phyloP scores from a whole-genome alignment of 2,888 invertebrate species.

The Ophion ellenae region DNA sequence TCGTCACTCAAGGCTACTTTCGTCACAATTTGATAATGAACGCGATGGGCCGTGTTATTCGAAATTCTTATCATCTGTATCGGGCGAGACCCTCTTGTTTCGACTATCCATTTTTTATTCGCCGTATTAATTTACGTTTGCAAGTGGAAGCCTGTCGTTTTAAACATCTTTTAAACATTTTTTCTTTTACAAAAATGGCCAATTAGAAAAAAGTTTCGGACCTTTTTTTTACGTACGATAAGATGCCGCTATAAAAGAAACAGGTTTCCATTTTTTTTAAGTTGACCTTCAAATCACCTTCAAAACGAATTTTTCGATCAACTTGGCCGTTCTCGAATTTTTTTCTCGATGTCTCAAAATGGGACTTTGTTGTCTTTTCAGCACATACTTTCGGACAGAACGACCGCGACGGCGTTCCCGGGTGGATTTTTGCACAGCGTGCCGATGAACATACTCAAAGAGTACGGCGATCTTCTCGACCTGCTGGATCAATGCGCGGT shows the following conservation, averaged over 20 bases:
- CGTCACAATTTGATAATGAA: too few species aligned
- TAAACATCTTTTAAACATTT: constrained; percentile 8
- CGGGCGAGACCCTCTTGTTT: too few species aligned
- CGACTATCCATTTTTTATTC: too few species aligned
- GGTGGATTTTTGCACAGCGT: constrained; percentile 82
- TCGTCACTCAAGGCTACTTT: too few species aligned
- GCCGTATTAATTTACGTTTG: too few species aligned
- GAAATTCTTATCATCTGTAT: too few species aligned
- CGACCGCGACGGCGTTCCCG: constrained; percentile 76
- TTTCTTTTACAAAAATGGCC: constrained; percentile 17
- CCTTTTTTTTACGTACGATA: neutral
- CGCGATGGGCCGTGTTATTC: too few species aligned
- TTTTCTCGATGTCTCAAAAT: neutral
- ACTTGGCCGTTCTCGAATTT: neutral
- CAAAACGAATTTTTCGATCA: neutral
- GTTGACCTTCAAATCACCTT: too few species aligned
- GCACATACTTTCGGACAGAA: constrained; percentile 80
- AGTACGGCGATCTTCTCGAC: constrained; percentile 74
- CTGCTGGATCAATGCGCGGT: constrained; percentile 77
- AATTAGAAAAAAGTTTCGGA: neutral
- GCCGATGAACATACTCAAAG: constrained; percentile 73
- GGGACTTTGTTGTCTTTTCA: constrained; percentile 63
- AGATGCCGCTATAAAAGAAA: neutral
- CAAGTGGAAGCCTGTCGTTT: neutral
- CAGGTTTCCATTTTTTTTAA: neutral